Evolutionary conservation across 35 echinoderm and acorn worm genomes (phyloP), one percentile per base, ranked within the genome.

Genomic region (Lytechinus variegatus): DNA sequence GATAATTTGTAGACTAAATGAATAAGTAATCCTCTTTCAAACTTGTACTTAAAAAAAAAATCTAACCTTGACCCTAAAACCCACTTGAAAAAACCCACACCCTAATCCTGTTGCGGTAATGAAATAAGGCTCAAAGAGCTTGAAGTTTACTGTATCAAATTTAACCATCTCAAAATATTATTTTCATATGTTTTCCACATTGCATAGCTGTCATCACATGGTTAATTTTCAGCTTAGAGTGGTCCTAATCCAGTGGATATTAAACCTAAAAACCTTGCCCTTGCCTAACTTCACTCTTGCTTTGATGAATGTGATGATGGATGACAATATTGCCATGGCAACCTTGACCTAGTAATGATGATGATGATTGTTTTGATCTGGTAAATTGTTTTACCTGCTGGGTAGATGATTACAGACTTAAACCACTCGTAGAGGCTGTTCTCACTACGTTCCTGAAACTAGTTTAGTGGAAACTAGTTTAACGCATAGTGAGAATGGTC

Each of bases 181-280:
- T 79, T 24, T 79, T 79, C 66, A 79, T 79, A 79, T 79, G 66
- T 79, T 79, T 79, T 79, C 66, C 66, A 79, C n/a, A 79, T 79
- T 79, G 66, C 66, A 44, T 79, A 19, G 16, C 66, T 79, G 66
- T 79, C 66, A 79, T 79, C 66, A 79, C 66, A 79, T 79, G 66
- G 66, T 79, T 79, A 79, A 79, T 79, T 79, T 71, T 79, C 66
- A 79, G 66, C 66, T 79, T 24, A 79, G 66, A 79, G 66, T 24
- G 21, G 66, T 79, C 66, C 66, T 79, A 79, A 79, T 79, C 66
- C 66, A 14, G 1, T 79, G 66, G 66, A 79, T 79, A 79, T 79
- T 44, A 44, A 44, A 79, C 66, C 21, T n/a, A 5, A 7, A 24
- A 79, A n/a, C 66, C 14, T 79, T 79, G 66, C 16, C 66, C 66